Conservation (phyloP, 2,113 vertebrate genomes). For the Alligator mississippiensis region DNA sequence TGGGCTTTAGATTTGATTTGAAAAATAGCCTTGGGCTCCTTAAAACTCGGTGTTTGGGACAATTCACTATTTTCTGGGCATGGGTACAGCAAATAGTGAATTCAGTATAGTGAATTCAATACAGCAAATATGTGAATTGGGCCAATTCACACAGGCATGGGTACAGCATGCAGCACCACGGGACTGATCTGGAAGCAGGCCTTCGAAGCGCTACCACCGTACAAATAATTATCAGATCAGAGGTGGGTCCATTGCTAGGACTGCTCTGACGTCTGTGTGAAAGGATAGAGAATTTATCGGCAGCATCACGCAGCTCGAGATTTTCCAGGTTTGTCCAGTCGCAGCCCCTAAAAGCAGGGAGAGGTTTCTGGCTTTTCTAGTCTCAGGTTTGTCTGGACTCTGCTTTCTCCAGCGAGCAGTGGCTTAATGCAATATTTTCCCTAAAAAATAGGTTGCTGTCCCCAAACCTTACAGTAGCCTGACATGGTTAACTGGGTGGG, state of each 20-base stretch:
- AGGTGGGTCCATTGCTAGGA: background rate
- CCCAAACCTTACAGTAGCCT: background rate
- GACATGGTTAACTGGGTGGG: background rate
- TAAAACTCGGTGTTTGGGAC: background rate
- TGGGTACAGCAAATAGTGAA: background rate
- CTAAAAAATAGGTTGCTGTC: background rate
- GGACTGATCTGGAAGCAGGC: background rate
- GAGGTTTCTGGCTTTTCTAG: background rate
- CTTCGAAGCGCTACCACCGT: background rate
- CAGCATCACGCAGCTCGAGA: background rate
- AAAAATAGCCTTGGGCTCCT: background rate
- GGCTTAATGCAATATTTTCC: background rate
- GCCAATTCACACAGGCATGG: no score
- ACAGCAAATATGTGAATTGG: no score
- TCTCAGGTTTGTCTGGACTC: background rate
- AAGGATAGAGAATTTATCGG: background rate
- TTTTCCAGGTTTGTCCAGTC: background rate
- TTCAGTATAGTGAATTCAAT: background rate
- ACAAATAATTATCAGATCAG: background rate
- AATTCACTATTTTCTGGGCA: background rate
- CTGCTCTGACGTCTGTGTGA: background rate
- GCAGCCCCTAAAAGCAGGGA: background rate
- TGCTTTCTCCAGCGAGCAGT: background rate
- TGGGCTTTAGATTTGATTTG: background rate
- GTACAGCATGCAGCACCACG: fast-evolving